These are phyloP conservation scores for Brachionus paranguensis DNA, from an alignment of 1,140 invertebrate genomes.

Conservation along the genomic window DNA sequence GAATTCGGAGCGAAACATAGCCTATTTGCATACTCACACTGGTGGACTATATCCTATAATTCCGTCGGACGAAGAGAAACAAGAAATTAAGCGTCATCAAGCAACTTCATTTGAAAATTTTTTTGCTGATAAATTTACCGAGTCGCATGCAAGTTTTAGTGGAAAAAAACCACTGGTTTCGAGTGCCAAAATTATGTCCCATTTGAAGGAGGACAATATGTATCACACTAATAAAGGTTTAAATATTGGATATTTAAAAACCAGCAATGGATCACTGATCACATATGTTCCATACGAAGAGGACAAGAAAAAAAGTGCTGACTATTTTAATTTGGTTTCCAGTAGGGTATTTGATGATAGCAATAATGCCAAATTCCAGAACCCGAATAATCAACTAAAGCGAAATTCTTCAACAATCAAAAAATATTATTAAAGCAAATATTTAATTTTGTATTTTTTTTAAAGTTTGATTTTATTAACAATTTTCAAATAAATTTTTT, in stretches of 20 bases:
- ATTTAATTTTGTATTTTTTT: not conserved
- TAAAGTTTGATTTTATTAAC: not conserved
- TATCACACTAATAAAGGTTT: not conserved
- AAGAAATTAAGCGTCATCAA: not conserved
- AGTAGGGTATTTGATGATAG: not conserved
- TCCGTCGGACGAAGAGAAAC: not conserved
- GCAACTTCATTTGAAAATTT: not conserved
- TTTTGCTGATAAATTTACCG: not conserved
- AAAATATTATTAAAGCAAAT: not conserved
- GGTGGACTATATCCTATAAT: not conserved
- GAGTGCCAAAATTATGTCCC: not conserved
- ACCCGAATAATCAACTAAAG: not conserved
- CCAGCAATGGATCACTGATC: not conserved
- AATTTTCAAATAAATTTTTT: not conserved
- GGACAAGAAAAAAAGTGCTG: not conserved
- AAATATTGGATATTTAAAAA: conserved; percentile 18
- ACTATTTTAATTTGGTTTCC: not conserved
- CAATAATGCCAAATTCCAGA: not conserved
- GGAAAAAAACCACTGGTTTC: not conserved
- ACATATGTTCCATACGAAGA: conserved; percentile 6
- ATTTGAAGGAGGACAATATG: not conserved
- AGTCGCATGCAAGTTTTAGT: not conserved
- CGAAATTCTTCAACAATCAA: not conserved
- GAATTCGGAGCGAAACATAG: conserved; percentile 24
- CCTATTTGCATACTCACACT: conserved; percentile 19